Percentiles rank a stretch among this genome's conserved stretches.
phyloP scores from a whole-genome alignment of 2,797 vertebrate genomes.

The Onychomys arenicola region DNA sequence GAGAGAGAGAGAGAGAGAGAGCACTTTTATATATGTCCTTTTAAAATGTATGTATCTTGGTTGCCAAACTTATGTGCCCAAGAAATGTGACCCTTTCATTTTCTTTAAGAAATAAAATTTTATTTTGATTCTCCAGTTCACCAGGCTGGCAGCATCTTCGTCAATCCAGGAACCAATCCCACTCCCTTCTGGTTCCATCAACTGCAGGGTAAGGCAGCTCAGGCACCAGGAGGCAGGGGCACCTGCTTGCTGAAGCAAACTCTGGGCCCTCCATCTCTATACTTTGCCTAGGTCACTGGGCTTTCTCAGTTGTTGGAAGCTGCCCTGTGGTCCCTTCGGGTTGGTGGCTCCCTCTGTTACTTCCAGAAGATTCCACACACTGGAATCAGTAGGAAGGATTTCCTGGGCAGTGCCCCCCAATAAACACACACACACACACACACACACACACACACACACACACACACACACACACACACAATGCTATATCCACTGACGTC shows the following conservation, averaged over 20 bases:
- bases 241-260: background rate
- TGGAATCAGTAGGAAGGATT: background rate
- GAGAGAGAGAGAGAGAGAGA: background rate
- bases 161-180: background rate
- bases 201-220: too few relatives aligned
- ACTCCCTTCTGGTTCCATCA: background rate
- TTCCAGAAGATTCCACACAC: background rate
- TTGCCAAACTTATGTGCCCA: background rate
- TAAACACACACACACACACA: rapidly evolving
- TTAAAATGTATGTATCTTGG: background rate
- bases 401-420: background rate
- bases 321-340: background rate
- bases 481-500: background rate
- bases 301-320: background rate
- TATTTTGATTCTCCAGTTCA: slow-evolving; percentile 1
- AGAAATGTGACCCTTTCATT: background rate
- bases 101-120: background rate
- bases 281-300: background rate
- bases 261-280: background rate
- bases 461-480: too few relatives aligned
- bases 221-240: background rate
- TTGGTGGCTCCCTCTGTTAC: background rate
- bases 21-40: background rate
- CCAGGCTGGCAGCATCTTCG: background rate
- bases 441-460: too few relatives aligned